These are phyloP conservation scores for Cyanocitta stelleri DNA, from an alignment of 2,113 vertebrate genomes.

Conservation along the genomic window DNA sequence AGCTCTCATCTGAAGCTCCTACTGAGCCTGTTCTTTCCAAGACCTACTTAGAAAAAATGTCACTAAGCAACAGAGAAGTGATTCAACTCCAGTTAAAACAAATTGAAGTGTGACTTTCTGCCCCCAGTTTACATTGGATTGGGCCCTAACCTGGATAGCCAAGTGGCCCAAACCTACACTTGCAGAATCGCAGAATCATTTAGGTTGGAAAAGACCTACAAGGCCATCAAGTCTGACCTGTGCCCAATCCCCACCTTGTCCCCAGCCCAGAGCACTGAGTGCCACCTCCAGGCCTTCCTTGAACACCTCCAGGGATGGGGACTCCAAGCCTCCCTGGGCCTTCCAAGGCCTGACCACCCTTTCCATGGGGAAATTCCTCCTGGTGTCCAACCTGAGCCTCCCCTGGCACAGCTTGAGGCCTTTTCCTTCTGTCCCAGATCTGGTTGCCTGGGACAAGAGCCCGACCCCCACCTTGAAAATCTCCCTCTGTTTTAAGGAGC, in stretches of 20 bases:
- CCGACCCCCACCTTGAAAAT: not conserved
- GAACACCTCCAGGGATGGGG: not conserved
- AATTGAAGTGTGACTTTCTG: not conserved
- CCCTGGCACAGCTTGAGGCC: not conserved
- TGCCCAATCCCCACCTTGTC: accelerated
- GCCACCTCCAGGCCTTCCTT: not conserved
- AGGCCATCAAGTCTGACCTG: accelerated
- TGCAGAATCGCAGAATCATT: not conserved
- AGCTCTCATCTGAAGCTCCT: not conserved
- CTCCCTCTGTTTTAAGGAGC: not conserved
- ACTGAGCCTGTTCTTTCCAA: not conserved
- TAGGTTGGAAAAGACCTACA: not conserved
- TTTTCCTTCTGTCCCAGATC: not conserved
- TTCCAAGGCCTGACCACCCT: accelerated
- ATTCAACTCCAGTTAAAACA: not conserved
- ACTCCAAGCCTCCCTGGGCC: not conserved
- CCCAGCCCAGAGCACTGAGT: not conserved
- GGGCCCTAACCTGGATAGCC: not conserved
- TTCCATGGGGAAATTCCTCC: not conserved
- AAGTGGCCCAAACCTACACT: not conserved
- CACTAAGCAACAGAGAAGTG: not conserved
- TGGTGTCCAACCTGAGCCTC: not conserved
- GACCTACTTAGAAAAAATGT: not conserved
- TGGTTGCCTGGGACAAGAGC: not conserved
- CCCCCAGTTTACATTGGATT: not conserved